Base-by-base conservation (phyloP, 2,888 invertebrate species). In the Melipona bicolor region DNA sequence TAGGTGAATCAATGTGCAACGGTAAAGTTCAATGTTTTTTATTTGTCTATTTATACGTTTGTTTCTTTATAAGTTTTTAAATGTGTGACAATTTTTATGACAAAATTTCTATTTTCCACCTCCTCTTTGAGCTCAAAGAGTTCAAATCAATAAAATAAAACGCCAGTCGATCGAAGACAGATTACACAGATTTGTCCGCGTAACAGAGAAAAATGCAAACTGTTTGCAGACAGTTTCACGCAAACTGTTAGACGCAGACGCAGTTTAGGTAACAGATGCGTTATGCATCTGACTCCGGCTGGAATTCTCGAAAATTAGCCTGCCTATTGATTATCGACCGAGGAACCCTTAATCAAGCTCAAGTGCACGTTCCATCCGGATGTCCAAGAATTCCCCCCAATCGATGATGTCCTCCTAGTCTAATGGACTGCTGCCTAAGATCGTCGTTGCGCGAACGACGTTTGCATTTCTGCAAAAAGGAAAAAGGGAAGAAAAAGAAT, bases 291-390 rank as follows among this genome's bases (percentile, higher is more conserved):
- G 6, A 19, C 21, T 43, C 15, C 43, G 24, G 21, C 21, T 49
- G 52, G 77, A 77, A 70, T 70, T 52, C 70, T 62, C 61, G 49
- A 70, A 70, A 70, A 70, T 77, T 70, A 19, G 21, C 36, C 50
- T 15, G 15, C 52, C 69, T 27, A 77, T 74, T 70, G 76, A 77
- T 77, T 62, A 62, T 52, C 52, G 52, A 62, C 32, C 19, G 50
- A 84, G 70, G 62, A 62, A 74, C 77, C 77, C 68, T 82, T 81
- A 54, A 81, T 81, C 52, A 69, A 61, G 59, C 52, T 43, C 68
- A 79, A 64, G 75, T 77, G 50, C 62, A 79, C 49, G 74, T 81
- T 50, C 61, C 68, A 69, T 21, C 70, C 61, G 6, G 19, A 24
- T 52, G 61, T 62, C 61, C 70, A 77, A 77, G 76, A 77, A 77